Percentiles rank a stretch among this genome's conserved stretches.
These are phyloP conservation scores for Nycticryphes semicollaris DNA, from an alignment of 2,113 vertebrate species.

Conservation along the genomic window DNA sequence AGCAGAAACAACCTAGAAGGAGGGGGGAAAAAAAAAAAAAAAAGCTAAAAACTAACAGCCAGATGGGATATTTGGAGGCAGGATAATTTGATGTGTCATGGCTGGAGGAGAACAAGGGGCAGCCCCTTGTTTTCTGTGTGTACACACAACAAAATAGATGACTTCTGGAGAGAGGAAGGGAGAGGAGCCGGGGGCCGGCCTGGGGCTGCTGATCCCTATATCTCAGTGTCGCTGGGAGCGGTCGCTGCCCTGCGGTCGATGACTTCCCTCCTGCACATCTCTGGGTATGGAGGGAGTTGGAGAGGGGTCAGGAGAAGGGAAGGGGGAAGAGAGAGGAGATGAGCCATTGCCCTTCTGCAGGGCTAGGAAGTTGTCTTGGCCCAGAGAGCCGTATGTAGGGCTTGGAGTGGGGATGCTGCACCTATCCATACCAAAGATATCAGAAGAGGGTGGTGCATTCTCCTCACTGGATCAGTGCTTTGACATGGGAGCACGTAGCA, in stretches of 20 bases:
- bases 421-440: neutral
- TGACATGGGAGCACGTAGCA: neutral
- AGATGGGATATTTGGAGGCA: slow-evolving; percentile 90
- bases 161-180: slow-evolving; percentile 52
- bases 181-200: neutral
- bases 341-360: neutral
- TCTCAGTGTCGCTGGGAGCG: neutral
- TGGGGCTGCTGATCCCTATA: neutral
- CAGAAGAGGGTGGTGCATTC: neutral
- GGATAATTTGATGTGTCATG: slow-evolving; percentile 88
- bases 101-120: slow-evolving; percentile 72
- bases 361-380: neutral
- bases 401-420: neutral
- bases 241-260: neutral
- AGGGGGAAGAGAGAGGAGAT: neutral
- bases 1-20: slow-evolving; percentile 73
- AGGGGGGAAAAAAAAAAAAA: neutral
- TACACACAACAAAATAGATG: slow-evolving; percentile 82
- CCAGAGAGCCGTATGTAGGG: neutral
- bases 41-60: slow-evolving; percentile 82
- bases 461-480: neutral
- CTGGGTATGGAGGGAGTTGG: neutral
- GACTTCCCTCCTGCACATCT: slow-evolving; percentile 25
- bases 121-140: slow-evolving; percentile 77
- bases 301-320: neutral